Evolutionary conservation across 1,140 invertebrate genomes (phyloP).

Genomic region (Sipha flava): DNA sequence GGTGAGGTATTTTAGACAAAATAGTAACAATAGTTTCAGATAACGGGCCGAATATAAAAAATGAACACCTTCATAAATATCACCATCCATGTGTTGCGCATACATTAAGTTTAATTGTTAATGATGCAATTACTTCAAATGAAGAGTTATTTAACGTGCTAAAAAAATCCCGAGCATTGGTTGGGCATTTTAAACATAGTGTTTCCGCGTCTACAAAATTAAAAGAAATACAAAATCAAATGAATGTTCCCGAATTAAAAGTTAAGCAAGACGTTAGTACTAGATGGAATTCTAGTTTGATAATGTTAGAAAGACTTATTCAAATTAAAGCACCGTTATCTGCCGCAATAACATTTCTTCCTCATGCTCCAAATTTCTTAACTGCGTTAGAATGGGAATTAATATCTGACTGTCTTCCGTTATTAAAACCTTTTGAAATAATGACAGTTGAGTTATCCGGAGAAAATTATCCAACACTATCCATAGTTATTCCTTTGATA

Average conservation of each 20-base stretch:
- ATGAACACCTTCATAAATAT: slow-evolving; percentile 1
- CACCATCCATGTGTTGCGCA: slow-evolving; percentile 2
- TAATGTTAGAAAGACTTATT: background rate
- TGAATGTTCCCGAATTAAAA: background rate
- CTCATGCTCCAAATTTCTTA: background rate
- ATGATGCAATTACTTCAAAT: background rate
- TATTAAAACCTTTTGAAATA: slow-evolving; percentile 14
- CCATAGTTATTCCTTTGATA: background rate
- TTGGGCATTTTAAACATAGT: too few species aligned
- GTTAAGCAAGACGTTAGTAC: background rate
- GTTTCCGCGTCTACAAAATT: background rate
- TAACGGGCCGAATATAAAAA: background rate
- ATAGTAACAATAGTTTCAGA: too few species aligned
- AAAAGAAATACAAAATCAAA: background rate
- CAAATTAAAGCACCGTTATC: background rate
- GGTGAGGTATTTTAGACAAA: background rate
- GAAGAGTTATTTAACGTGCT: background rate
- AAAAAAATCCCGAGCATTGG: background rate
- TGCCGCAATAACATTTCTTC: background rate
- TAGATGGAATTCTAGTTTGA: background rate
- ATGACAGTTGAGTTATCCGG: slow-evolving; percentile 4
- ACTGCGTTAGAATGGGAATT: background rate
- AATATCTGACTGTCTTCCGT: background rate
- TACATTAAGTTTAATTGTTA: background rate
- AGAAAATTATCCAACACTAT: background rate